Base-by-base conservation (phyloP, 2,113 vertebrate genomes). In the Fregata magnificens region DNA sequence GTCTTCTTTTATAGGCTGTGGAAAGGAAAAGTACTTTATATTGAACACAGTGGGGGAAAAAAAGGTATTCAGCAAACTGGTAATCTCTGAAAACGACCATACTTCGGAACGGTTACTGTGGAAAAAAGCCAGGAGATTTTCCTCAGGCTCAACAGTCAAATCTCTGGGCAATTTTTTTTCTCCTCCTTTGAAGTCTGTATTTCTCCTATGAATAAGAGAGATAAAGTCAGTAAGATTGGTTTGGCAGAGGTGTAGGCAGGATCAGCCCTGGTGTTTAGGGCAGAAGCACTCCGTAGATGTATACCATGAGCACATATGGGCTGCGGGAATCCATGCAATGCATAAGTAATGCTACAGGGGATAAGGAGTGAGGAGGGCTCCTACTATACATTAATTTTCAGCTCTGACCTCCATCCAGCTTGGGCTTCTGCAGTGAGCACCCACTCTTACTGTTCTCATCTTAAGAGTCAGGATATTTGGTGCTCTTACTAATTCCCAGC, bases 41-140 rank as follows among this genome's bases (percentile, higher is more conserved):
- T 72, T 79, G 72, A 92, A 72, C 80, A 61, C 50, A 21, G 61
- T 21, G 29, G 21, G 53, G 15, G 0, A 0, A 17, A n/a, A 6
- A 77, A 82, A 15, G 36, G 38, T 47, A 61, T 74, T 93, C 91
- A 93, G 72, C 50, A 86, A 92, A 34, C 13, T 19, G 61, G 55
- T 71, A 93, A 93, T 95, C 83, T 92, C 88, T 82, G 86, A 78
- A 90, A 93, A 91, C 76, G 80, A 73, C 56, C 28, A 2, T 22
- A 52, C 55, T 93, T 90, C 63, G 69, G 61, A 82, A 76, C 10
- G 4, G 52, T 88, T 78, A 49, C 44, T 47, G 77, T 10, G 17
- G 25, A 18, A 5, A 90, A 82, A 86, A 81, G 31, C n/a, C 61
- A 63, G 47, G 50, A 95, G 67, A 49, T 76, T 88, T 89, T 86